Evolutionary conservation across 2,113 vertebrate genomes (phyloP).

Genomic region (Sminthopsis crassicaudata): DNA sequence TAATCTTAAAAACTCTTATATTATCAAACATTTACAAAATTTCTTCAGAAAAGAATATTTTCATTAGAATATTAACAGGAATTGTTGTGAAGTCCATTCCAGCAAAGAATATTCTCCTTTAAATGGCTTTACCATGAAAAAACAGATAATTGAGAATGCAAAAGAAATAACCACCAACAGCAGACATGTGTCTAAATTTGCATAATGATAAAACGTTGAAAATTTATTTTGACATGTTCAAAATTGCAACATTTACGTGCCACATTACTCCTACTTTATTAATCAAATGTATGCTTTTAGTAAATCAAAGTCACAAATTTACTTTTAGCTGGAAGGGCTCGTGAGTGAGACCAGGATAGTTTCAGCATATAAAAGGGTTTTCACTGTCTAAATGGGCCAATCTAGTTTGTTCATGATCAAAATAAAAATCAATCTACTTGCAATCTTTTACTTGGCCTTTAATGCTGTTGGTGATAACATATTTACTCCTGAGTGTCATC

Average conservation of each 20-base stretch:
- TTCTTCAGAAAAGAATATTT: not conserved
- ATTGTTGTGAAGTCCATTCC: not conserved
- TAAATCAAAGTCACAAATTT: slow-evolving; percentile 50
- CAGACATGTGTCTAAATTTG: too few species aligned
- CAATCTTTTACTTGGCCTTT: not conserved
- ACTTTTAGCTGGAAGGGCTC: slow-evolving; percentile 67
- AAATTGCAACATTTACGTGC: slow-evolving; percentile 19
- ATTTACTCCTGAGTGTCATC: not conserved
- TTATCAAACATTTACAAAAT: not conserved
- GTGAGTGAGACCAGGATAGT: slow-evolving; percentile 34
- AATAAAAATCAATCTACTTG: slow-evolving; percentile 48
- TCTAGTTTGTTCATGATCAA: slow-evolving; percentile 55
- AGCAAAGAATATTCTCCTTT: not conserved
- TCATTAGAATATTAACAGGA: not conserved
- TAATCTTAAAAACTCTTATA: not conserved
- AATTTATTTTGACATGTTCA: slow-evolving; percentile 44
- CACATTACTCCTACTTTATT: slow-evolving; percentile 16
- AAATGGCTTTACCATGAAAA: too few species aligned
- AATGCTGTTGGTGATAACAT: not conserved
- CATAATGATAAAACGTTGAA: too few species aligned
- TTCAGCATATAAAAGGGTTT: not conserved
- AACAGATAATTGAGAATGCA: too few species aligned
- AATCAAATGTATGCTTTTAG: slow-evolving; percentile 4
- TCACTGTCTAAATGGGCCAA: slow-evolving; percentile 36
- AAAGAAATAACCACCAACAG: not conserved